Evolutionary conservation across 2,113 vertebrate genomes (phyloP).

Genomic region (Nibea albiflora): DNA sequence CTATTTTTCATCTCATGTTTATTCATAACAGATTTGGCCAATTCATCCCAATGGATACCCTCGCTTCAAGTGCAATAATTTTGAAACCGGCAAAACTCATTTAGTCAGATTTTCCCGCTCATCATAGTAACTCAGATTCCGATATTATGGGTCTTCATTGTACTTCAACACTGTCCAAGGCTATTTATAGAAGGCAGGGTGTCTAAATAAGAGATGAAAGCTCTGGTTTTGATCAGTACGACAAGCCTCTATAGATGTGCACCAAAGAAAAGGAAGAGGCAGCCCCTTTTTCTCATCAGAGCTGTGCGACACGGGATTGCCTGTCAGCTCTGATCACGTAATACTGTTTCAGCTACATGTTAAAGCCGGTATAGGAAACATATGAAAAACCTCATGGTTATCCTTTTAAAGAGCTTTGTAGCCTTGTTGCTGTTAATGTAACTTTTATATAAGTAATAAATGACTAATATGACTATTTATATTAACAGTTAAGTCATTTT

Average conservation of each 20-base stretch:
- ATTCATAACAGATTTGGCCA: background rate
- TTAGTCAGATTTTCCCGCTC: background rate
- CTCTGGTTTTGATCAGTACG: slow-evolving; percentile 62
- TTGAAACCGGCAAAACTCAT: background rate
- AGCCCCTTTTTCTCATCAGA: slow-evolving; percentile 25
- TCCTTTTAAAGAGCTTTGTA: background rate
- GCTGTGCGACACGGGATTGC: slow-evolving; percentile 25
- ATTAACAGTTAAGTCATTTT: slow-evolving; percentile 11
- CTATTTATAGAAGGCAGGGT: slow-evolving; percentile 71
- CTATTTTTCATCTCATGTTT: background rate
- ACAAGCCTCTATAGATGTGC: slow-evolving; percentile 37
- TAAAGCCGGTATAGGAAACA: background rate
- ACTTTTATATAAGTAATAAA: background rate
- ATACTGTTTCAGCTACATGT: background rate
- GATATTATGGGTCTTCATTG: background rate
- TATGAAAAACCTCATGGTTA: background rate
- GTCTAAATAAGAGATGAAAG: slow-evolving; percentile 77
- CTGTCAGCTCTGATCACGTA: slow-evolving; percentile 35
- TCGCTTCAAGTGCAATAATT: background rate
- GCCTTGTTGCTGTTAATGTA: background rate
- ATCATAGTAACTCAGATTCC: background rate
- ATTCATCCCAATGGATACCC: background rate
- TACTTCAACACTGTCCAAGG: background rate
- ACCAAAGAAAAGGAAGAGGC: slow-evolving; percentile 42
- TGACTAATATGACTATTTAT: slow-evolving; percentile 2